phyloP scores from a whole-genome alignment of 2,797 vertebrate genomes.

The Pygocentrus nattereri region DNA sequence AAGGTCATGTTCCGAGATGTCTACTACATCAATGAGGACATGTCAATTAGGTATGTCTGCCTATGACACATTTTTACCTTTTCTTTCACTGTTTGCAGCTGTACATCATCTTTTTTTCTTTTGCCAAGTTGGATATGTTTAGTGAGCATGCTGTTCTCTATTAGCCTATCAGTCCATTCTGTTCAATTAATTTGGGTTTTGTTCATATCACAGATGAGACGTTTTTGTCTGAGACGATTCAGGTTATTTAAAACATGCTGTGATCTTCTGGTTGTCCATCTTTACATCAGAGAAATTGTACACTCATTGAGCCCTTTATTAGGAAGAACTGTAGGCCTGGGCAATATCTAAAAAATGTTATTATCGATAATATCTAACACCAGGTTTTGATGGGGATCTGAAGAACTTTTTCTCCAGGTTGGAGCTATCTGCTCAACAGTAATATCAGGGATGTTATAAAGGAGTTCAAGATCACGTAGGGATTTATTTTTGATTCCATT shows the following conservation, averaged over 20 bases:
- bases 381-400: too few relatives aligned
- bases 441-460: too few relatives aligned
- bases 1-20: constrained; percentile 99
- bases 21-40: constrained; percentile 96
- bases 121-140: not conserved
- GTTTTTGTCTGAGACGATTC: not conserved
- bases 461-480: too few relatives aligned
- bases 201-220: not conserved
- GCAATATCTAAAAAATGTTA: too few relatives aligned
- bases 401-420: too few relatives aligned
- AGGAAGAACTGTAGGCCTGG: too few relatives aligned
- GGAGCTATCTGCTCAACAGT: too few relatives aligned
- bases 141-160: not conserved
- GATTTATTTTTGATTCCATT: too few relatives aligned
- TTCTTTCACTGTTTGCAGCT: not conserved
- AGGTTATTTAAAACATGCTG: too few relatives aligned
- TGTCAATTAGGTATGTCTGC: constrained; percentile 92
- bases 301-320: too few relatives aligned
- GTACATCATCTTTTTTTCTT: not conserved
- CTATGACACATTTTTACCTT: not conserved
- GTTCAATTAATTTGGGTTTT: not conserved
- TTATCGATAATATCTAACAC: too few relatives aligned
- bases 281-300: not conserved
- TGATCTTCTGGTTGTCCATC: too few relatives aligned
- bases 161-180: not conserved